These are phyloP conservation scores for Dasysyrphus tricinctus DNA, from an alignment of 2,888 invertebrate species.

Conservation along the genomic window DNA sequence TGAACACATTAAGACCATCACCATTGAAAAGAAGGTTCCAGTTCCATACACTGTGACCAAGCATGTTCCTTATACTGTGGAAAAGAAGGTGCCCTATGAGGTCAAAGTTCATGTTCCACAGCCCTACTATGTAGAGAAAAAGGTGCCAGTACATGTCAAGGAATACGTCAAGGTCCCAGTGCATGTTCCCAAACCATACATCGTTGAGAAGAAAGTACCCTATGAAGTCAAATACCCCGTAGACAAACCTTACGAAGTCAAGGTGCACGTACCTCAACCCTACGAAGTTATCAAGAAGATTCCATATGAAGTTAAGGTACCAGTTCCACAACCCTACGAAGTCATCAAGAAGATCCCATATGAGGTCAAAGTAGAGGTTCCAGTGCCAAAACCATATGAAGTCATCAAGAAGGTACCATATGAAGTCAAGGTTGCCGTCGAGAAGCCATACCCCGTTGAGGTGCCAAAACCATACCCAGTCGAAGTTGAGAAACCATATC, in stretches of 20 bases:
- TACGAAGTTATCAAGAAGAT: conserved; percentile 87
- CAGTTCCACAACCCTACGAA: conserved; percentile 89
- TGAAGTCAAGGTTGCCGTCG: conserved; percentile 87
- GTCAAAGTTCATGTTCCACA: conserved; percentile 89
- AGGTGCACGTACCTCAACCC: conserved; percentile 86
- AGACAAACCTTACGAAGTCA: conserved; percentile 87
- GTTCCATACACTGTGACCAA: conserved; percentile 93
- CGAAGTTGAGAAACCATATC: conserved; percentile 89
- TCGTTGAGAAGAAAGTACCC: conserved; percentile 86
- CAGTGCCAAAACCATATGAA: conserved; percentile 88
- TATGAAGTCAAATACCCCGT: conserved; percentile 87
- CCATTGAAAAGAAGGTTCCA: conserved; percentile 92
- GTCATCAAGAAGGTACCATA: conserved; percentile 89
- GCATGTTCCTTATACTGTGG: conserved; percentile 92
- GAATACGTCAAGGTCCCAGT: conserved; percentile 86
- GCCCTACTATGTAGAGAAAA: conserved; percentile 91
- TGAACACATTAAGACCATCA: conserved; percentile 91
- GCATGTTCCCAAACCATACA: conserved; percentile 87
- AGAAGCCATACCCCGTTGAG: conserved; percentile 87
- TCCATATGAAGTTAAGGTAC: conserved; percentile 85
- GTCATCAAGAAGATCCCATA: conserved; percentile 87
- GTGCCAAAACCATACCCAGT: conserved; percentile 89
- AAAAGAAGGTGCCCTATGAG: conserved; percentile 92
- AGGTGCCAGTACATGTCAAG: conserved; percentile 89
- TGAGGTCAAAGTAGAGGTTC: conserved; percentile 87